phyloP scores from a whole-genome alignment of 2,888 invertebrate species.

The Euzetes globulus region DNA sequence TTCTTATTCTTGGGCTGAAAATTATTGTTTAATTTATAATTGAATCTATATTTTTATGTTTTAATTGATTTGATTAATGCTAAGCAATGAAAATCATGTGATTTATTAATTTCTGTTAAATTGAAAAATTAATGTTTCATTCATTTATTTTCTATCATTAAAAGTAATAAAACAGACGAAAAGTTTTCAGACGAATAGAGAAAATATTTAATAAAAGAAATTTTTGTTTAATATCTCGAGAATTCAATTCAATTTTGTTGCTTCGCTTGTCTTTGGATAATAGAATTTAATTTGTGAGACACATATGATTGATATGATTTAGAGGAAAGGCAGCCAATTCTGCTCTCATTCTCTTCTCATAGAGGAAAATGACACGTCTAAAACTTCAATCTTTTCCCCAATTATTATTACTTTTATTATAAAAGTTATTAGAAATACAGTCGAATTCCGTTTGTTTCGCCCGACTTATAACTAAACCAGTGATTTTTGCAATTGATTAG shows the following conservation, averaged over 20 bases:
- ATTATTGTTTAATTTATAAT: not conserved
- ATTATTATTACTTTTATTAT: not conserved
- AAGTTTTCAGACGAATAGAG: not conserved
- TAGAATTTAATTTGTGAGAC: conserved; percentile 25
- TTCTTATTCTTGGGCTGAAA: too few relatives aligned
- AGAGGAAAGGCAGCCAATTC: not conserved
- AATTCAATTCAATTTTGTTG: not conserved
- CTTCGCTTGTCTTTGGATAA: conserved; percentile 3
- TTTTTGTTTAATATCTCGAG: conserved; percentile 19
- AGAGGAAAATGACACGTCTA: not conserved
- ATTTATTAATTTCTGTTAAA: not conserved
- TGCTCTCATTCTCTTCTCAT: not conserved
- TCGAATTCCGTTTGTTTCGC: too few relatives aligned
- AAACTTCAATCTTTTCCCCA: not conserved
- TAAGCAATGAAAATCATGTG: conserved; percentile 16
- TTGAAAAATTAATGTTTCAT: not conserved
- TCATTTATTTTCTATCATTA: not conserved
- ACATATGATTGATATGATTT: conserved; percentile 19
- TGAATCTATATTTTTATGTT: not conserved
- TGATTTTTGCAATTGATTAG: too few relatives aligned
- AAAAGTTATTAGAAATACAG: too few relatives aligned
- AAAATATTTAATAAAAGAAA: conserved; percentile 16
- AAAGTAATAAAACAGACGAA: not conserved
- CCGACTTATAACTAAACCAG: too few relatives aligned
- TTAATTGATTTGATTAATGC: not conserved